Conservation (phyloP, 2,888 invertebrate genomes). For the Sturmia bella region DNA sequence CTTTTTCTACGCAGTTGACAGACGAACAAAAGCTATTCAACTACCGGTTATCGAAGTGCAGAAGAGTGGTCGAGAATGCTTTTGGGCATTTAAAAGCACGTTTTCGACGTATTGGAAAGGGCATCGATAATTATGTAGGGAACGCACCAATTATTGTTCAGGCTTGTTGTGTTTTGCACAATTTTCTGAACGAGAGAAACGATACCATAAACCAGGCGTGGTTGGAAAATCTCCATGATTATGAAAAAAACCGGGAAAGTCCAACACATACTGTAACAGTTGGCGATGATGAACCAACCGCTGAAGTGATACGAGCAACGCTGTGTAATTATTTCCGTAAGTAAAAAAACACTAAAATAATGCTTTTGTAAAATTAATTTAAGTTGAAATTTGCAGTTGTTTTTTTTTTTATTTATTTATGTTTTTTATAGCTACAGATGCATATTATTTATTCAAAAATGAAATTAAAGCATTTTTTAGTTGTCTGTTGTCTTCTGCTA, state of each 20-base stretch:
- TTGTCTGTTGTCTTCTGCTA: neutral
- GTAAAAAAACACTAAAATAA: too few species aligned
- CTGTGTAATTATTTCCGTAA: too few species aligned
- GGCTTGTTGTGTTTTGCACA: neutral
- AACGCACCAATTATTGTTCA: slow-evolving; percentile 29
- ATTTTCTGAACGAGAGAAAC: too few species aligned
- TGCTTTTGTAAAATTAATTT: neutral
- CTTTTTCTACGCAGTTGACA: slow-evolving; percentile 6
- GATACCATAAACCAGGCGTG: neutral
- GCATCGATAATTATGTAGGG: slow-evolving; percentile 31
- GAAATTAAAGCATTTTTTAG: neutral
- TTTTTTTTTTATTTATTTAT: slow-evolving; percentile 9
- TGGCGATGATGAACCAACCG: too few species aligned
- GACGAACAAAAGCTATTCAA: slow-evolving; percentile 33
- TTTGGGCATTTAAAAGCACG: too few species aligned
- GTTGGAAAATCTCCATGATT: neutral
- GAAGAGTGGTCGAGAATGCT: neutral
- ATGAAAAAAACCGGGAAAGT: neutral
- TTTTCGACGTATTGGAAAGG: too few species aligned
- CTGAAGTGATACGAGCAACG: too few species aligned
- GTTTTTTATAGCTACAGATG: too few species aligned
- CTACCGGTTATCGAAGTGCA: slow-evolving; percentile 21
- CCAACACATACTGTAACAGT: too few species aligned
- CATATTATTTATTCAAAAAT: slow-evolving; percentile 1
- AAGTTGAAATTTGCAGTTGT: neutral